Conservation (phyloP, 1,140 invertebrate species). For the Cryptotermes secundus region DNA sequence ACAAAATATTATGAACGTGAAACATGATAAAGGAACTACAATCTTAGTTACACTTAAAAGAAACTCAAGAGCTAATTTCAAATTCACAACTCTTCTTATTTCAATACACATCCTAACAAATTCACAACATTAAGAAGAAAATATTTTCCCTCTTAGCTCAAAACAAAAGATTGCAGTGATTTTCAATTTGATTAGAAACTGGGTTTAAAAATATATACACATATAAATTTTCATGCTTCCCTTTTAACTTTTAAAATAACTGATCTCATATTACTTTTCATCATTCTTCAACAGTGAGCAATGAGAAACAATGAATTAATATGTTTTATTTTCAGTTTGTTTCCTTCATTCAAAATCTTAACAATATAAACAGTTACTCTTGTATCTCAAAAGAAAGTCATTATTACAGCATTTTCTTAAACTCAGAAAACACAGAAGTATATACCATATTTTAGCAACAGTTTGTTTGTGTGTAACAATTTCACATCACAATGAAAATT, state of each 20-base stretch:
- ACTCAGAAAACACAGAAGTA: neutral
- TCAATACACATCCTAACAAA: neutral
- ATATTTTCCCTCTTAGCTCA: neutral
- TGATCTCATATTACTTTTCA: neutral
- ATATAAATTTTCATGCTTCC: neutral
- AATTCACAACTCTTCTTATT: neutral
- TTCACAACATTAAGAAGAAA: neutral
- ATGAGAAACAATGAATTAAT: slow-evolving; percentile 8
- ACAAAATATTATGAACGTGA: neutral
- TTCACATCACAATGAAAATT: slow-evolving; percentile 8
- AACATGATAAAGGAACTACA: slow-evolving; percentile 13
- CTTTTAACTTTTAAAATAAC: slow-evolving; percentile 9
- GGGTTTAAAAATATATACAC: neutral
- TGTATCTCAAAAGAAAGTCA: slow-evolving; percentile 2
- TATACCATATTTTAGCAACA: neutral
- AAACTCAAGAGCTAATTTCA: neutral
- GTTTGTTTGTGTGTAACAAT: neutral
- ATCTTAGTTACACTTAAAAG: neutral
- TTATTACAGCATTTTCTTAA: neutral
- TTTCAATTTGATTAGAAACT: slow-evolving; percentile 15
- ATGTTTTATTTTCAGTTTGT: neutral
- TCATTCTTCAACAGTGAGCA: slow-evolving; percentile 9
- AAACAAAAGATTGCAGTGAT: neutral
- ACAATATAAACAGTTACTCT: neutral
- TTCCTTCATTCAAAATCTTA: slow-evolving; percentile 11